A percentile compares a stretch with the other conserved stretches of the same genome.
phyloP scores from a whole-genome alignment of 2,797 vertebrate species.

The Labeo calbasu region DNA sequence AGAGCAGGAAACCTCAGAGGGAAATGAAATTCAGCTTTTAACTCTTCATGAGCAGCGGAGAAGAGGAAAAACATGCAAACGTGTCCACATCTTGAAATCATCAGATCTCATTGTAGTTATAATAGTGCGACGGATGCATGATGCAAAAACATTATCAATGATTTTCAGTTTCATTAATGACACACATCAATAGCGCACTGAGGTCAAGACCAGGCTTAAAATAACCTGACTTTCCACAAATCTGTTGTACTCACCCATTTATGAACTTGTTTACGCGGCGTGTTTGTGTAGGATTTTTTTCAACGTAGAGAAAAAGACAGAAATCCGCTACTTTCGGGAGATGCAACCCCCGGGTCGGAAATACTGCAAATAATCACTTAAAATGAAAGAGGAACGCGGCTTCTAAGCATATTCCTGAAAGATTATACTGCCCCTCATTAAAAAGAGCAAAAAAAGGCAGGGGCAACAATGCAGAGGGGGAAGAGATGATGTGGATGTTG shows the following conservation, averaged over 20 bases:
- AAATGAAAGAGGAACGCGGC: conserved; percentile 42
- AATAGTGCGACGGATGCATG: not conserved
- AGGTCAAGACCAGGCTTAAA: not conserved
- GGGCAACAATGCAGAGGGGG: conserved; percentile 27
- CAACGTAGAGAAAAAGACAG: conserved; percentile 12
- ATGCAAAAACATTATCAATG: not conserved
- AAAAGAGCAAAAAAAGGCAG: conserved; percentile 5
- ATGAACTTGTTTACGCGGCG: conserved; percentile 57
- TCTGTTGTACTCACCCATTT: conserved; percentile 60
- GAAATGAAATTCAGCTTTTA: conserved; percentile 45
- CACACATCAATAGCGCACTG: not conserved
- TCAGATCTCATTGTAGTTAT: conserved; percentile 10
- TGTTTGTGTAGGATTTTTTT: conserved; percentile 45
- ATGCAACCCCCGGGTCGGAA: conserved; percentile 29
- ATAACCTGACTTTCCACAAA: not conserved
- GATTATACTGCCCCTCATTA: not conserved
- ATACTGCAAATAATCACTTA: conserved; percentile 36
- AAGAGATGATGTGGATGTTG: conserved; percentile 47
- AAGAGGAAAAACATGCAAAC: conserved; percentile 51
- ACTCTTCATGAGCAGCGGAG: conserved; percentile 32
- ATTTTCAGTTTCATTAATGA: conserved; percentile 10
- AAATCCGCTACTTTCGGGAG: conserved; percentile 44
- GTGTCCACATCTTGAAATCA: conserved; percentile 64
- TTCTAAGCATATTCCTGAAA: conserved; percentile 19
- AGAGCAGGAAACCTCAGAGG: conserved; percentile 34